phyloP scores from a whole-genome alignment of 2,888 invertebrate species.

The Spialia ferax region DNA sequence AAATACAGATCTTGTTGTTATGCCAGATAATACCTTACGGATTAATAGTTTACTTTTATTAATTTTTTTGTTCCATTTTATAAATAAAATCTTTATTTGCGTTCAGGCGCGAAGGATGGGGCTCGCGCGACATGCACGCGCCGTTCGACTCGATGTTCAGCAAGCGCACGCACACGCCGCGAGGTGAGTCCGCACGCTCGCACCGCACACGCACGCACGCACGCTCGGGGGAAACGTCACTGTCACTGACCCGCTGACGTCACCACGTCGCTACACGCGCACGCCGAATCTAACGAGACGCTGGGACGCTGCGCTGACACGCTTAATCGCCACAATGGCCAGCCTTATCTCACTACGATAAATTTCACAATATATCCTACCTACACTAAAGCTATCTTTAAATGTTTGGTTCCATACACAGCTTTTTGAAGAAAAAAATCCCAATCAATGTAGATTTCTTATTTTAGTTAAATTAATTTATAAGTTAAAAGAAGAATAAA shows the following conservation, averaged over 20 bases:
- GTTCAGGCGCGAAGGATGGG: conserved; percentile 81
- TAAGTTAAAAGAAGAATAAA: too few relatives aligned
- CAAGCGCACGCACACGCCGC: conserved; percentile 87
- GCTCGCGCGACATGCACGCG: conserved; percentile 90
- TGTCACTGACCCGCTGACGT: conserved; percentile 51
- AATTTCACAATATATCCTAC: background rate
- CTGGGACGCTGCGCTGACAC: conserved; percentile 11
- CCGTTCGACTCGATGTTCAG: conserved; percentile 92
- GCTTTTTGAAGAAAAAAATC: too few relatives aligned
- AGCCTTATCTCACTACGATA: background rate
- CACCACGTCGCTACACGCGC: background rate
- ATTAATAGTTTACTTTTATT: too few relatives aligned
- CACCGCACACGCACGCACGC: conserved; percentile 47
- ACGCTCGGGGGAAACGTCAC: conserved; percentile 72
- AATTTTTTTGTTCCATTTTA: background rate
- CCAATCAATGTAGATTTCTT: too few relatives aligned
- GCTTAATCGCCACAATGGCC: too few relatives aligned
- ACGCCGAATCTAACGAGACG: conserved; percentile 7
- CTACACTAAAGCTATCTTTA: background rate
- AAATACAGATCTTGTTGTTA: too few relatives aligned
- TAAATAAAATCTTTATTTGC: background rate
- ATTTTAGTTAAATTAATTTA: too few relatives aligned
- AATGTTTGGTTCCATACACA: too few relatives aligned
- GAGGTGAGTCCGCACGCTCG: conserved; percentile 86
- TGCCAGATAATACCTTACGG: too few relatives aligned